phyloP scores from a whole-genome alignment of 2,888 invertebrate genomes.

The Lepidocyrtinus sp. region DNA sequence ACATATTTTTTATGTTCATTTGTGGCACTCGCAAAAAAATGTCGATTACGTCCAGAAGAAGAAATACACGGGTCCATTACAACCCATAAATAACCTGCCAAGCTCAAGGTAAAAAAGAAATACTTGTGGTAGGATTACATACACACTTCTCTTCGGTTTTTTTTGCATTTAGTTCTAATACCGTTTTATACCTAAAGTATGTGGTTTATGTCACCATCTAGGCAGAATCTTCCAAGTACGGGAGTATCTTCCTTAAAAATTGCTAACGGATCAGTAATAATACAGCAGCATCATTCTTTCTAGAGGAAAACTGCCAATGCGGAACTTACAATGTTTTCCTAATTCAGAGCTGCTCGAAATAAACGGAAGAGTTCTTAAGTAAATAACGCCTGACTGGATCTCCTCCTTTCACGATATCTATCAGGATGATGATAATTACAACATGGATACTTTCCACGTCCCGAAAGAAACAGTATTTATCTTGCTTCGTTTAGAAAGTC shows the following conservation, averaged over 20 bases:
- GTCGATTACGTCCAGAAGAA: not conserved
- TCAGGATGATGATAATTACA: conserved; percentile 28
- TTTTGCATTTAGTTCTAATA: no score
- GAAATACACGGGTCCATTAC: conserved; percentile 30
- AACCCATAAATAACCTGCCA: conserved; percentile 50
- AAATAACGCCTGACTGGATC: conserved; percentile 22
- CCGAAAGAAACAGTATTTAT: not conserved
- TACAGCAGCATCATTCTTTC: not conserved
- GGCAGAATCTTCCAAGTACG: no score
- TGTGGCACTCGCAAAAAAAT: not conserved
- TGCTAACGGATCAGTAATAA: no score
- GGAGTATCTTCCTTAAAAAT: not conserved
- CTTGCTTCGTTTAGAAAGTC: not conserved
- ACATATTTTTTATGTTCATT: conserved; percentile 10
- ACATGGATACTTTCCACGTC: not conserved
- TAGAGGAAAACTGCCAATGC: not conserved
- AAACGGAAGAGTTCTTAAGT: not conserved
- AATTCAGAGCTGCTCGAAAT: not conserved
- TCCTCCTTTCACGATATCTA: conserved; percentile 8
- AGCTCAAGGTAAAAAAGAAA: conserved; percentile 51
- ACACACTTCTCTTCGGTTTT: no score
- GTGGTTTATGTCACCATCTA: no score
- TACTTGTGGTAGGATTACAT: conserved; percentile 36
- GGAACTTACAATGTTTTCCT: not conserved
- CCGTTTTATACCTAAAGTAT: no score